phyloP scores from a whole-genome alignment of 1,140 invertebrate species.

The Platyscapa corneri region DNA sequence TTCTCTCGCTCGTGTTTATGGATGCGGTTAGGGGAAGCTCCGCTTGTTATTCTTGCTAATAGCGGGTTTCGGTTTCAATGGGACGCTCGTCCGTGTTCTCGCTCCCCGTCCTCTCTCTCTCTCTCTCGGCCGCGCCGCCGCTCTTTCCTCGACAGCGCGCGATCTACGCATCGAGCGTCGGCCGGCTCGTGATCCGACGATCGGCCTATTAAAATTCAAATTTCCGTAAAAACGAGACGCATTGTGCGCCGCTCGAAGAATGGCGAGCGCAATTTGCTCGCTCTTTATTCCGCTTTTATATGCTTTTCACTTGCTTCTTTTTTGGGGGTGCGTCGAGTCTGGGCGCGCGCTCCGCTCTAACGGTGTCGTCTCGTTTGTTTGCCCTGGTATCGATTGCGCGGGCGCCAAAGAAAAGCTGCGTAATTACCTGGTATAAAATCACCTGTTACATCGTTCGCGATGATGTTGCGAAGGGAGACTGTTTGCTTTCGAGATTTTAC shows the following conservation, averaged over 20 bases:
- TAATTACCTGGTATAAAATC: constrained; percentile 39
- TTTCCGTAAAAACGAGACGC: constrained; percentile 2
- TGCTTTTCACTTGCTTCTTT: neutral
- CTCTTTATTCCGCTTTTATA: neutral
- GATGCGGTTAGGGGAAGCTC: constrained; percentile 34
- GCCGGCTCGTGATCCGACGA: neutral
- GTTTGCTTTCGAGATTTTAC: constrained; percentile 42
- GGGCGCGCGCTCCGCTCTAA: neutral
- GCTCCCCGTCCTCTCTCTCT: too few species aligned
- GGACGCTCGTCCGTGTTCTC: constrained; percentile 1
- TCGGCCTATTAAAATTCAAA: constrained; percentile 19
- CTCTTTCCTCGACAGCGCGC: neutral
- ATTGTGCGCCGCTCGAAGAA: neutral
- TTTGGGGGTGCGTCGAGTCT: too few species aligned
- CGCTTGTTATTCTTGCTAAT: constrained; percentile 47
- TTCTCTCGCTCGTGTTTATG: constrained; percentile 18
- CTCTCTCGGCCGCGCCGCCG: neutral
- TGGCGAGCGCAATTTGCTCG: neutral
- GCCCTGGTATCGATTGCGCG: neutral
- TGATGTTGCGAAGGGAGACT: constrained; percentile 19
- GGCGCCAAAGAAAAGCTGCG: neutral
- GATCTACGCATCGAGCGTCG: too few species aligned
- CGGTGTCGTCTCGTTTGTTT: neutral
- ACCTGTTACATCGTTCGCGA: constrained; percentile 37
- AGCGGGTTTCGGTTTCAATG: constrained; percentile 41